Conservation (phyloP, 2,113 vertebrate species). For the Misgurnus mizolepis region DNA sequence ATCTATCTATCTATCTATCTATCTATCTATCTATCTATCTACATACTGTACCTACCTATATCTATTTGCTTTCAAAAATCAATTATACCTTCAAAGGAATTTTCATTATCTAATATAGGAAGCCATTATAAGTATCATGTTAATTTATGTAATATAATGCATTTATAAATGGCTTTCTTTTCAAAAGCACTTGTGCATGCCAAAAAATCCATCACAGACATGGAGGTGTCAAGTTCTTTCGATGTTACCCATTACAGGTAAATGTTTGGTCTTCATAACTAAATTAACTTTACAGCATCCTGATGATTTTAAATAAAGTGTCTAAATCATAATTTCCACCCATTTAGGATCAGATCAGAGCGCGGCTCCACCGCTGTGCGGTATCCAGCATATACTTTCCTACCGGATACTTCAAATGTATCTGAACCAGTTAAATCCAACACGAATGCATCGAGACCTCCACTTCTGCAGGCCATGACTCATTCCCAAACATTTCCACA, state of each 20-base stretch:
- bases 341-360: not conserved
- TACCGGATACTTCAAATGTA: conserved; percentile 9
- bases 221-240: not conserved
- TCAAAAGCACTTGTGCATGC: not conserved
- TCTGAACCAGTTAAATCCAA: not conserved
- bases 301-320: not conserved
- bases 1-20: too few species aligned
- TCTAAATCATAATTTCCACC: not conserved
- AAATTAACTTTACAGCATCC: not conserved
- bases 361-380: not conserved
- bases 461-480: not conserved
- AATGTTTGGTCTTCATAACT: not conserved
- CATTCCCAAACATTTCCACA: conserved; percentile 12
- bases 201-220: not conserved
- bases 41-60: too few species aligned
- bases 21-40: too few species aligned
- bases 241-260: not conserved
- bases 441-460: not conserved
- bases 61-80: too few species aligned
- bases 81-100: too few species aligned
- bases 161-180: not conserved
- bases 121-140: too few species aligned
- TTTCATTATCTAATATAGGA: too few species aligned
- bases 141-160: not conserved
- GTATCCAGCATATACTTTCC: not conserved